Base-by-base conservation (phyloP, 2,888 invertebrate species). In the Drosophila hamatofila region DNA sequence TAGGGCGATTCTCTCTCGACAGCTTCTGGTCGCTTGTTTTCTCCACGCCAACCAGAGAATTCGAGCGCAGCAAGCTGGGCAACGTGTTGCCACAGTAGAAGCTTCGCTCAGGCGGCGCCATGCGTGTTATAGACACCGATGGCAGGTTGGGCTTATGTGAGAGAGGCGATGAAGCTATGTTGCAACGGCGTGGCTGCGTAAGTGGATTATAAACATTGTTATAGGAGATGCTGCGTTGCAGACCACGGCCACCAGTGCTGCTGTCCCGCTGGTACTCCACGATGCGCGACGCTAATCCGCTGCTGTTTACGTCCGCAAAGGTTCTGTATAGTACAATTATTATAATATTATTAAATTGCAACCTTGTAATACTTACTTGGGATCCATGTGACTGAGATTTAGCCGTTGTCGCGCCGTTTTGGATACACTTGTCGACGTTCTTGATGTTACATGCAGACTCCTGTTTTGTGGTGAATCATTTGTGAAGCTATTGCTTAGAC, bases 231-330 rank as follows among this genome's bases (percentile, higher is more conserved):
- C 92, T 92, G 18, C 92, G 86, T 64, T 91, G 91, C n/a, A 92
- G 54, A n/a, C 87, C 87, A 14, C 66, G 35, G 72, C 80, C 86
- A 16, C 86, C 86, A 16, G 61, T 30, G 74, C 80, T 87, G 44
- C 78, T 88, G 25, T 93, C 93, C 75, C 93, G 92, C 72, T 93
- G 93, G 72, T 94, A 94, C 75, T 93, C 93, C 0, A 94, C 94
- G 67, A 94, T 92, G 11, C 94, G 92, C n/a, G 93, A 92, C 2
- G 93, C 90, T 58, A 94, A 81, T 0, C 94, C 94, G 52, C 94
- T 94, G 81, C 94, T 94, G 82, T 94, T 93, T 5, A 93, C 92
- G 81, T 94, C 94, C 16, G 94, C 93, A 79, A 93, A 94, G 0
- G 90, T 86, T 68, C 92, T 92, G 58, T 7, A 57, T 39, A 18